phyloP scores from a whole-genome alignment of 2,888 invertebrate genomes.

The Gisinianus flammeolus region DNA sequence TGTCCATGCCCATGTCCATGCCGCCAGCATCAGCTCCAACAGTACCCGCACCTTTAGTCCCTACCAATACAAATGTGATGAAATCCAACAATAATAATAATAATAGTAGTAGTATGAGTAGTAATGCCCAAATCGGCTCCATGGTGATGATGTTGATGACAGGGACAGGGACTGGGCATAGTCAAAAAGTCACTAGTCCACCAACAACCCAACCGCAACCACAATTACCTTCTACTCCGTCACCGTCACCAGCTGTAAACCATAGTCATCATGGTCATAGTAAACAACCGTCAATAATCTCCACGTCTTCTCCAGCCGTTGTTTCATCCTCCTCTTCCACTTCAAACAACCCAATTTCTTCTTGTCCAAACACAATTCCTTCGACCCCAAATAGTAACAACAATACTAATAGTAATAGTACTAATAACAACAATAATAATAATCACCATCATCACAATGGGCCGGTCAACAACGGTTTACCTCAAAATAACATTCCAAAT shows the following conservation, averaged over 20 bases:
- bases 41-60: not conserved
- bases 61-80: not conserved
- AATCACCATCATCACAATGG: too few species aligned
- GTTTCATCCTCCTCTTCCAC: not conserved
- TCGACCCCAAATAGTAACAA: slow-evolving; percentile 13
- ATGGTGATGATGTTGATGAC: slow-evolving; percentile 43
- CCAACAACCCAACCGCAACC: slow-evolving; percentile 7
- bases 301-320: slow-evolving; percentile 11
- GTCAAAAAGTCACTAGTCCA: not conserved
- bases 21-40: slow-evolving; percentile 6
- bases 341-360: too few species aligned
- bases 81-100: slow-evolving; percentile 6
- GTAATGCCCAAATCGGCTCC: slow-evolving; percentile 21
- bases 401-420: slow-evolving; percentile 3
- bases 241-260: not conserved
- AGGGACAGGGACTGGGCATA: slow-evolving; percentile 28
- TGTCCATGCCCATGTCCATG: not conserved
- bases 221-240: not conserved
- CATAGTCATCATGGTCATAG: not conserved
- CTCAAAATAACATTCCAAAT: not conserved
- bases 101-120: not conserved
- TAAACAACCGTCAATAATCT: slow-evolving; percentile 12
- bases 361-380: too few species aligned
- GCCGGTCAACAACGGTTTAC: too few species aligned
- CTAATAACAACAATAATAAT: too few species aligned